phyloP scores from a whole-genome alignment of 92 coral and sea anemone species.

The Palythoa heliodiscus region DNA sequence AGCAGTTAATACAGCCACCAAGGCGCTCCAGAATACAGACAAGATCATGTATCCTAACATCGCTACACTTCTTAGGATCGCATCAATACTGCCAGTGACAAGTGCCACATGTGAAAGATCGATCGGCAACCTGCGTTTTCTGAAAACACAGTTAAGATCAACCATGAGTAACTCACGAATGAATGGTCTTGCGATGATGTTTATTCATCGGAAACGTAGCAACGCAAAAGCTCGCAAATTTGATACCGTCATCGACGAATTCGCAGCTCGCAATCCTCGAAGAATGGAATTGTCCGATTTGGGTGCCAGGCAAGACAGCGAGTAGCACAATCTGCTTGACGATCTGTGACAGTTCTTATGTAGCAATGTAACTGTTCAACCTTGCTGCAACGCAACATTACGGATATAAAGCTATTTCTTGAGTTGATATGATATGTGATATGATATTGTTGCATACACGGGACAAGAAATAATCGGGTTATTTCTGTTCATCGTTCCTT shows the following conservation, averaged over 20 bases:
- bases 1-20: constrained; percentile 46
- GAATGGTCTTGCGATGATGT: constrained; percentile 44
- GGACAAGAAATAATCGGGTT: too few species aligned
- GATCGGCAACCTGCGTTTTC: constrained; percentile 40
- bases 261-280: constrained; percentile 22
- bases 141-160: constrained; percentile 29
- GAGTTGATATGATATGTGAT: too few species aligned
- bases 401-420: too few species aligned
- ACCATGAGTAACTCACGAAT: constrained; percentile 17
- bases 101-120: constrained; percentile 48
- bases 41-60: constrained; percentile 44
- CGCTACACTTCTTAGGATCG: constrained; percentile 44
- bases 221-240: constrained; percentile 8
- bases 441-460: too few species aligned
- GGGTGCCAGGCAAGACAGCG: too few species aligned
- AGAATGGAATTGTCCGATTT: too few species aligned
- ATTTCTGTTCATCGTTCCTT: too few species aligned
- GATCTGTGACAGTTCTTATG: too few species aligned
- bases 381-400: too few species aligned
- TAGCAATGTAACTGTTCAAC: too few species aligned
- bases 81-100: constrained; percentile 44
- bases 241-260: background rate
- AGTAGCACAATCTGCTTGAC: too few species aligned
- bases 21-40: constrained; percentile 48
- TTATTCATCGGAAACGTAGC: constrained; percentile 27